Evolutionary conservation across 1,140 invertebrate genomes (phyloP), one percentile per base, ranked within the genome.

Genomic region (Galleria mellonella): DNA sequence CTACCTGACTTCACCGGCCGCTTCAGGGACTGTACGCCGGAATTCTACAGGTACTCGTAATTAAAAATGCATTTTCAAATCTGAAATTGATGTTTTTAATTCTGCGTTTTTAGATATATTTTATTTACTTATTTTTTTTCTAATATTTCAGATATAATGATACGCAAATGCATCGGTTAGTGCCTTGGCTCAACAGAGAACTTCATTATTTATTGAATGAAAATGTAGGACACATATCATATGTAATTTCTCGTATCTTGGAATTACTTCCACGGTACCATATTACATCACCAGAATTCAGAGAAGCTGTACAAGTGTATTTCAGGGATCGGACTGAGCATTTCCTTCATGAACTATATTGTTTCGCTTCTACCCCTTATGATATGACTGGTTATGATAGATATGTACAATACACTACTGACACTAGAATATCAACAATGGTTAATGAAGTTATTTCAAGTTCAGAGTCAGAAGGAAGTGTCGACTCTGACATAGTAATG

Each of bases 181-280:
- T 95, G 36, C 94, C 94, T 0, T 98, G 96, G 95, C 85, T 98
- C 0, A 94, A 94, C 66, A 88, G 96, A 46, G 96, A 98, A 86
- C 83, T 98, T 9, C 89, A 91, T 73, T 92, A 91, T 61, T 70
- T 96, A 47, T 63, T 92, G 41, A 85, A 89, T 56, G 82, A 91
- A 55, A 88, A 89, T 60, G 66, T 85, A n/a, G 76, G 74, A 8
- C 89, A 92, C 50, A 86, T 91, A 23, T 87, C 90, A 15, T 90
- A 91, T 56, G 88, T 95, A 1, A 75, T 94, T 43, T 83, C 90
- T 41, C 66, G 91, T 9, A 94, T 97, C 32, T 77, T 93, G 53
- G 89, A 91, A 17, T 66, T 91, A n/a, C 84, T 97, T 15, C 88
- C 88, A 9, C 78, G 87, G 37, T 89, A 90, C 67, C 89, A 92